phyloP scores from a whole-genome alignment of 1,140 invertebrate species.

The Drosophila nikananu region DNA sequence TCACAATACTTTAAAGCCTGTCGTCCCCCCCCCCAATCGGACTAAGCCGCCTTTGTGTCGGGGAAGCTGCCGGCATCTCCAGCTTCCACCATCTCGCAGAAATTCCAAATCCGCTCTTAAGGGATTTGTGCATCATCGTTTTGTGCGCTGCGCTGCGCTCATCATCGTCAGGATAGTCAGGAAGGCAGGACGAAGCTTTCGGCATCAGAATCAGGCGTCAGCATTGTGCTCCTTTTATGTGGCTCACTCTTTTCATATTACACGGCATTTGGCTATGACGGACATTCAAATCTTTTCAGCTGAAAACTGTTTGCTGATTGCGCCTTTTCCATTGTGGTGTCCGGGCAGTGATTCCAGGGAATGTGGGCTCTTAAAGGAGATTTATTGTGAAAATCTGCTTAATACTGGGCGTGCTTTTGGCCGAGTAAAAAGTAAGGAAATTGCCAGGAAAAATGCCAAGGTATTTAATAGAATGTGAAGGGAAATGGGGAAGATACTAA shows the following conservation, averaged over 20 bases:
- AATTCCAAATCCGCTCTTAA: conserved; percentile 70
- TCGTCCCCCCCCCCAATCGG: conserved; percentile 11
- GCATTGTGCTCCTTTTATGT: conserved; percentile 61
- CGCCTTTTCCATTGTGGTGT: conserved; percentile 35
- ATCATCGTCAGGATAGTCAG: conserved; percentile 41
- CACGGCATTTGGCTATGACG: conserved; percentile 58
- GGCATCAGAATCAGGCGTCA: conserved; percentile 43
- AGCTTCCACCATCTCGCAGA: conserved; percentile 36
- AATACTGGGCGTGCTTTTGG: not conserved
- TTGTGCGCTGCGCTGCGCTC: conserved; percentile 51
- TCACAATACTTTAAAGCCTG: conserved; percentile 60
- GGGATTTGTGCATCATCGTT: conserved; percentile 71
- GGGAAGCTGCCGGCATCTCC: conserved; percentile 1
- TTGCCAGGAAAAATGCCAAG: not conserved
- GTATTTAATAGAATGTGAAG: not conserved
- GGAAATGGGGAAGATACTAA: rapidly evolving
- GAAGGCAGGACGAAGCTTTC: conserved; percentile 16
- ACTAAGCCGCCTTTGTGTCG: conserved; percentile 41
- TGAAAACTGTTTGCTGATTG: conserved; percentile 56
- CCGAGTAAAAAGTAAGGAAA: not conserved
- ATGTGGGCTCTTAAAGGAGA: conserved; percentile 33
- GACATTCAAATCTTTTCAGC: conserved; percentile 63
- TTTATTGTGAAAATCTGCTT: conserved; percentile 5
- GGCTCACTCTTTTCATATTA: conserved; percentile 62
- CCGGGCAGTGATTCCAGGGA: conserved; percentile 29